These are phyloP conservation scores for Heterodera filipjevi DNA, from an alignment of 2,888 invertebrate species.

Conservation along the genomic window DNA sequence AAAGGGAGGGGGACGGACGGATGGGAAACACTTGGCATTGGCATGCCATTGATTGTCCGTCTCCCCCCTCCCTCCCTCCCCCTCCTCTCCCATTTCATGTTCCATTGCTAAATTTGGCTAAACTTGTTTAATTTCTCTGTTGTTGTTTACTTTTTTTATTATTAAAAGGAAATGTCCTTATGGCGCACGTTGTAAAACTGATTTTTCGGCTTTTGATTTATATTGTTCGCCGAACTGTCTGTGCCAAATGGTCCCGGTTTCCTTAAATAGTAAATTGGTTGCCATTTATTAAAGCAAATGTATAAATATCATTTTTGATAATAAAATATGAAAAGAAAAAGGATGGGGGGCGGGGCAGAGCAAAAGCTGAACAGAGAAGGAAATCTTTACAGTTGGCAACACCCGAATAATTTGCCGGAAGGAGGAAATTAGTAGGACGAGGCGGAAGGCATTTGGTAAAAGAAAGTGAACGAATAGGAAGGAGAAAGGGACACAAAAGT, in stretches of 20 bases:
- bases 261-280: no score
- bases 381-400: constrained; percentile 8
- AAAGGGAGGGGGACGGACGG: background rate
- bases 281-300: no score
- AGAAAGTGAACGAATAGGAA: background rate
- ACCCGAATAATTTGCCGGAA: background rate
- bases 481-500: background rate
- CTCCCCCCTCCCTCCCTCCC: background rate
- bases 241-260: no score
- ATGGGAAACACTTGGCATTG: background rate
- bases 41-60: background rate
- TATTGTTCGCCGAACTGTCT: no score
- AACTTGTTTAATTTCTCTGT: no score
- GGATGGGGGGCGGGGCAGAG: background rate
- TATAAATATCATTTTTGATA: background rate
- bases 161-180: no score
- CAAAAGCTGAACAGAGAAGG: background rate
- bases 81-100: background rate
- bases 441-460: background rate
- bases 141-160: background rate
- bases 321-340: background rate
- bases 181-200: no score
- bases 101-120: background rate
- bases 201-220: no score
- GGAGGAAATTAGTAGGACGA: background rate